Percentiles rank a stretch among this genome's conserved stretches.
Evolutionary conservation across 1,140 invertebrate species (phyloP).

Genomic region (Drosophila aff.): DNA sequence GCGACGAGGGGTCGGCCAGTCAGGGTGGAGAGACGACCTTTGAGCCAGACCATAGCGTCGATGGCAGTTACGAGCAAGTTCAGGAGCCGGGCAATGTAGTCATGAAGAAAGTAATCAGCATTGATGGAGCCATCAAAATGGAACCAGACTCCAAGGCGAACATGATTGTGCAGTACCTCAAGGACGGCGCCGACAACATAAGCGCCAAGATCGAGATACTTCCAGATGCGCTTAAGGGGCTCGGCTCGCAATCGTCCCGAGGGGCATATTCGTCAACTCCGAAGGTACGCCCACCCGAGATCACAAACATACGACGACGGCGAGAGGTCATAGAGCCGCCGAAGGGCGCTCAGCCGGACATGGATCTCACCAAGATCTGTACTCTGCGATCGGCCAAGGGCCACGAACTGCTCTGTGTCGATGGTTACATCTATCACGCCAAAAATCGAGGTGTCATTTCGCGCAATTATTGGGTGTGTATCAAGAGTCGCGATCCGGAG

Average conservation of each 20-base stretch:
- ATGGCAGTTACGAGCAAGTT: constrained; percentile 35
- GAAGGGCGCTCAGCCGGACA: constrained; percentile 43
- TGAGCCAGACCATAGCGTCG: constrained; percentile 20
- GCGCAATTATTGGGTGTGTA: constrained; percentile 80
- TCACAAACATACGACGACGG: constrained; percentile 58
- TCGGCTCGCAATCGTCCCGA: neutral
- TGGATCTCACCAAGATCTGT: constrained; percentile 77
- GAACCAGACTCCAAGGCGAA: constrained; percentile 58
- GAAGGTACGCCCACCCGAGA: constrained; percentile 50
- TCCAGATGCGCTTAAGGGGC: constrained; percentile 29
- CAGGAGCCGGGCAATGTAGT: constrained; percentile 15
- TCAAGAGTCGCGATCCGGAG: constrained; percentile 72
- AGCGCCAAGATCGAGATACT: constrained; percentile 68
- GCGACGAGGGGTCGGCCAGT: constrained; percentile 35
- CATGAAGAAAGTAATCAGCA: constrained; percentile 73
- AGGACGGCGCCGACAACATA: constrained; percentile 66
- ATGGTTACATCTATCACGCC: constrained; percentile 79
- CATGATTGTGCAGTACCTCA: constrained; percentile 69
- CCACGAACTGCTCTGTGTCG: constrained; percentile 75
- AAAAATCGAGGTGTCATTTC: constrained; percentile 75
- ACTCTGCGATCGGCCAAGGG: constrained; percentile 78
- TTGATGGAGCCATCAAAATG: constrained; percentile 69
- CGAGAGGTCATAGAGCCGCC: constrained; percentile 28
- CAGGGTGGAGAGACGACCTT: constrained; percentile 16
- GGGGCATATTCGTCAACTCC: constrained; percentile 32